These are phyloP conservation scores for Drosophila mojavensis DNA, from an alignment of 1,140 invertebrate species.

Conservation along the genomic window DNA sequence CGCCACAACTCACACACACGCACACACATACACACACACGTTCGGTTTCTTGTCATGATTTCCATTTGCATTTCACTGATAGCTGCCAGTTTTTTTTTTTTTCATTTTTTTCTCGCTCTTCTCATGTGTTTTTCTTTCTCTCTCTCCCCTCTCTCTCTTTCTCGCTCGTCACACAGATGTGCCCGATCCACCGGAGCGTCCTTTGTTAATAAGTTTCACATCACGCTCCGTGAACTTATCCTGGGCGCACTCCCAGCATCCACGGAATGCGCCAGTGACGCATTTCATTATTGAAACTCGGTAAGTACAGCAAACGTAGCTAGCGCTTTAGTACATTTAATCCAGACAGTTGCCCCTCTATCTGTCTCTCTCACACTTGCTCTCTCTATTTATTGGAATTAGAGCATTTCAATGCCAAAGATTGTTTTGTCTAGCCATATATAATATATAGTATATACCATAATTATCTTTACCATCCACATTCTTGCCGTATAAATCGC, in stretches of 20 bases:
- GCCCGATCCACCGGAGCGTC: conserved; percentile 89
- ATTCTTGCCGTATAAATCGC: background rate
- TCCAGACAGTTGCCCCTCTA: background rate
- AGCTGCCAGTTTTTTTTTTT: conserved; percentile 50
- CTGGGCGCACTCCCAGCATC: conserved; percentile 89
- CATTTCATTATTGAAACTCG: conserved; percentile 90
- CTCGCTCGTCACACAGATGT: conserved; percentile 85
- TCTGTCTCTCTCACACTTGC: background rate
- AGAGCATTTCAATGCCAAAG: background rate
- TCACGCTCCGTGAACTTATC: conserved; percentile 90
- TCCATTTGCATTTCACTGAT: conserved; percentile 69
- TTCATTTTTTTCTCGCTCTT: conserved; percentile 21
- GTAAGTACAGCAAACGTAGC: conserved; percentile 85
- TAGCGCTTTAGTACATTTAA: conserved; percentile 2
- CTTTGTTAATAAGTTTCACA: conserved; percentile 89
- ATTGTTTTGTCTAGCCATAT: background rate
- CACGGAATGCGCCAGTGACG: conserved; percentile 88
- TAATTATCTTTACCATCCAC: conserved; percentile 3
- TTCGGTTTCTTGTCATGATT: conserved; percentile 60
- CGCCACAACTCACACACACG: background rate
- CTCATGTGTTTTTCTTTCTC: conserved; percentile 38
- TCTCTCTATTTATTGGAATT: conserved; percentile 5
- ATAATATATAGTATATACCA: background rate
- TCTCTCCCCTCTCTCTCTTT: conserved; percentile 17
- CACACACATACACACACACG: conserved; percentile 13